phyloP scores from a whole-genome alignment of 2,888 invertebrate species.

The Candidula unifasciata region DNA sequence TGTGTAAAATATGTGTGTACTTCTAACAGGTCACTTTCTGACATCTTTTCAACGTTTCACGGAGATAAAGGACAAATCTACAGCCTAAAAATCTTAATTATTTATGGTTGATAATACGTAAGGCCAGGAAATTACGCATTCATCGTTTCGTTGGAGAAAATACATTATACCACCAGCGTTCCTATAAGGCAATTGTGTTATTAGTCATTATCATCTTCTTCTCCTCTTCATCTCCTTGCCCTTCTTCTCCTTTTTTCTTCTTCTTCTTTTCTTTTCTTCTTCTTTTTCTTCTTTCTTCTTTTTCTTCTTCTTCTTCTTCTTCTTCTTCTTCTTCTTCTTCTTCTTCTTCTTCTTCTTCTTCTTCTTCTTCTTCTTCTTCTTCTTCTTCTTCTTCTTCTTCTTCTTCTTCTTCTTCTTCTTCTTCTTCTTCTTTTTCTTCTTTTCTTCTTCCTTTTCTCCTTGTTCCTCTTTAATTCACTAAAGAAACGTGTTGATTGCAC shows the following conservation, averaged over 20 bases:
- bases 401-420: neutral
- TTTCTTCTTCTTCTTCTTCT: conserved; percentile 12
- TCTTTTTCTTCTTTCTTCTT: conserved; percentile 18
- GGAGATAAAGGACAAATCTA: too few species aligned
- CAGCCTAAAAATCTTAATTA: too few species aligned
- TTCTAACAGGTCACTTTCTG: too few species aligned
- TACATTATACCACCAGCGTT: too few species aligned
- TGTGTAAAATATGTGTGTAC: too few species aligned
- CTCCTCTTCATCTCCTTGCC: neutral
- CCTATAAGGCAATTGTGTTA: too few species aligned
- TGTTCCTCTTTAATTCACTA: conserved; percentile 7
- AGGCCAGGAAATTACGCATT: too few species aligned
- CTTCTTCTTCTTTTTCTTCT: neutral
- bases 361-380: conserved; percentile 7
- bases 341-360: neutral
- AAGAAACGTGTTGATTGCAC: too few species aligned
- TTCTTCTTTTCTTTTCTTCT: conserved; percentile 9
- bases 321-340: neutral
- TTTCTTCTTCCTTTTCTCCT: neutral
- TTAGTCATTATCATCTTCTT: too few species aligned
- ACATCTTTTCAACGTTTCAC: too few species aligned
- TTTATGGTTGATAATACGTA: too few species aligned
- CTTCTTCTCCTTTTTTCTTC: conserved; percentile 10
- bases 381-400: neutral
- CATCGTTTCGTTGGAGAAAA: too few species aligned